Percentiles rank a stretch among this genome's conserved stretches.
These are phyloP conservation scores for Eupeodes latifasciatus DNA, from an alignment of 2,888 invertebrate genomes.

Conservation along the genomic window DNA sequence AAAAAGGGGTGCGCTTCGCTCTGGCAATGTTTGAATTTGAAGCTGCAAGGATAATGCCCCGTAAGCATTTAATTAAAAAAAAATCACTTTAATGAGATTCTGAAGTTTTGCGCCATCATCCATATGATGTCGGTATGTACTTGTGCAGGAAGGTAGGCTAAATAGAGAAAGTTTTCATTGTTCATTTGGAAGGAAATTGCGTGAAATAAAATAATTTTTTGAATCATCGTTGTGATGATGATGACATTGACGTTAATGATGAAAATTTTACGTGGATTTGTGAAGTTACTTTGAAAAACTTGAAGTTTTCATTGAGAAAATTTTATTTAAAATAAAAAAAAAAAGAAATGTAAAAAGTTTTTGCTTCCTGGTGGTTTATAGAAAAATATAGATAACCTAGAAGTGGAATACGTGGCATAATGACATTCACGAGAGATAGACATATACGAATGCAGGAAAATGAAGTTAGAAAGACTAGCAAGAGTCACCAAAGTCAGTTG, in stretches of 20 bases:
- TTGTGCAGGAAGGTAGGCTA: background rate
- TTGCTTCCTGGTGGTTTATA: too few species aligned
- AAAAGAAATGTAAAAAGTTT: background rate
- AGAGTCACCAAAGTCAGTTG: too few species aligned
- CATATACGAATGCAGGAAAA: too few species aligned
- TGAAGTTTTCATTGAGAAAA: conserved; percentile 5
- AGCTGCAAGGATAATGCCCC: conserved; percentile 9
- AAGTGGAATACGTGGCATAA: too few species aligned
- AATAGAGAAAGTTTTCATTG: conserved; percentile 62
- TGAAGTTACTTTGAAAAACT: conserved; percentile 27
- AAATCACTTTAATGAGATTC: conserved; percentile 56
- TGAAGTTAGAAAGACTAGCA: too few species aligned
- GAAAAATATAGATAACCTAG: too few species aligned
- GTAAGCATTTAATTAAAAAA: conserved; percentile 66
- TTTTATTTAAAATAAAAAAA: background rate
- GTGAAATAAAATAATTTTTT: conserved; percentile 38
- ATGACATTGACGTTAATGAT: conserved; percentile 5
- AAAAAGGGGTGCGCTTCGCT: background rate
- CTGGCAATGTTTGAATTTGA: background rate
- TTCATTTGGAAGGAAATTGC: conserved; percentile 63
- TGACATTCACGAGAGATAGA: too few species aligned
- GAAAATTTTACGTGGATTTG: conserved; percentile 35
- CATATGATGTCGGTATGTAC: background rate
- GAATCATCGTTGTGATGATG: conserved; percentile 4
- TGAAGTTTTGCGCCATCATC: conserved; percentile 36